Base-by-base conservation (phyloP, 2,797 vertebrate genomes). In the Neosalanx taihuensis region DNA sequence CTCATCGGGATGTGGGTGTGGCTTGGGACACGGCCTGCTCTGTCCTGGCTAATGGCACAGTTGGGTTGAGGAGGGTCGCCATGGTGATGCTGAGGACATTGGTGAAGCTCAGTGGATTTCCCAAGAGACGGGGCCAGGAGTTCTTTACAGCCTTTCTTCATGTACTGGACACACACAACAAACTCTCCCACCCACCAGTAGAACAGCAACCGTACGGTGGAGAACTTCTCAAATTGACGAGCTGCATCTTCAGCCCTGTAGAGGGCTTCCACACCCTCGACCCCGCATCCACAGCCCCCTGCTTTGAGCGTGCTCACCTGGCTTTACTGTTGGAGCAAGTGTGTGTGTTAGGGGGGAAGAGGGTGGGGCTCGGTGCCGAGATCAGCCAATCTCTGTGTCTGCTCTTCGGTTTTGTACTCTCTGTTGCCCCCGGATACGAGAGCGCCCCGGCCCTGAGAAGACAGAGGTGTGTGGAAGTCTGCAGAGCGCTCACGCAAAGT, bases 321-420 rank as follows among this genome's bases (percentile, higher is more conserved):
- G 94, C 93, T 49, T 92, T 95, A 92, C 77, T 97, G 76, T 91
- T 99, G 31, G 94, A 96, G 76, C 94, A 91, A 15, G 91, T 98
- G 67, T 93, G 91, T 64, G 63, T 77, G 0, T 86, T 97, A 13
- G 93, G 78, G 6, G 90, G 92, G 23, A 69, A 91, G 15, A 74
- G 77, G 0, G 77, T 71, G 62, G 85, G 91, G 62, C 81, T 91
- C 35, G 95, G 91, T 69, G 78, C 88, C 59, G 93, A 95, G 79
- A 83, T 97, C 26, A 94, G 91, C 30, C 82, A 85, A 78, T 89
- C 92, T 0, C 89, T 98, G 67, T 96, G 95, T 70, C 89, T 95
- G 69, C 85, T 96, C 57, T 93, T 98, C 80, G 89, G 91, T 59
- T 98, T 95, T 81, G 76, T 95, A 74, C 90, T 92, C 3, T 94